These are phyloP conservation scores for Urosaurus nigricauda DNA, from an alignment of 2,797 vertebrate genomes.

Conservation along the genomic window DNA sequence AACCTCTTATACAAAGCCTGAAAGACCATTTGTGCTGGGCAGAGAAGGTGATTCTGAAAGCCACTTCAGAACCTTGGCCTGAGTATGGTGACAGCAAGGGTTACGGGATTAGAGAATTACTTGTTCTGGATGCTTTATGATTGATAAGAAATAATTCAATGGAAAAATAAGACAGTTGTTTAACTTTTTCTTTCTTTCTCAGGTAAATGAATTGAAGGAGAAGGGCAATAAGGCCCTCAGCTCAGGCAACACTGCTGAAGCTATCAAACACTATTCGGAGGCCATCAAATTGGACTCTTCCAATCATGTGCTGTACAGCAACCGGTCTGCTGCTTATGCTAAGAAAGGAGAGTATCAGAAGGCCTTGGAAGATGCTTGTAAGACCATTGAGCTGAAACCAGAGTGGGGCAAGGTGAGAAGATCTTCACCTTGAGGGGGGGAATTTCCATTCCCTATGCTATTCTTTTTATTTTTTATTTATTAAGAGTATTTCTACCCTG, in stretches of 20 bases:
- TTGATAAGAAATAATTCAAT: background rate
- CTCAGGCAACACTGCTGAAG: slow-evolving; percentile 90
- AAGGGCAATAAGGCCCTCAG: slow-evolving; percentile 95
- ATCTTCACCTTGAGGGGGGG: background rate
- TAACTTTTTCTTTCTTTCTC: background rate
- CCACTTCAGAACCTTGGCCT: background rate
- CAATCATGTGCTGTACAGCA: slow-evolving; percentile 96
- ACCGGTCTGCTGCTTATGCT: slow-evolving; percentile 84
- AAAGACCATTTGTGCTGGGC: too few relatives aligned
- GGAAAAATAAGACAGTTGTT: background rate
- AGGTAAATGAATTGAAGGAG: slow-evolving; percentile 93
- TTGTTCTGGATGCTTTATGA: background rate
- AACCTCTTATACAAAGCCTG: background rate
- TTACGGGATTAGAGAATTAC: background rate
- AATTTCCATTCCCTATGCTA: too few relatives aligned
- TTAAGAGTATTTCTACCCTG: too few relatives aligned
- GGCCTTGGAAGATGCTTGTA: slow-evolving; percentile 91
- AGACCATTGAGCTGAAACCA: slow-evolving; percentile 92
- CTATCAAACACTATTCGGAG: slow-evolving; percentile 90
- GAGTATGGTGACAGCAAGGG: background rate
- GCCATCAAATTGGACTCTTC: slow-evolving; percentile 89
- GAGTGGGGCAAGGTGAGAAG: slow-evolving; percentile 93
- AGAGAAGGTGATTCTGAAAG: background rate
- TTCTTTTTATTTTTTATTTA: too few relatives aligned
- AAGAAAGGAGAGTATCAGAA: slow-evolving; percentile 88